Evolutionary conservation across 30 jellyfish, hydroid and myxozoan genomes (phyloP), one percentile per base, ranked within the genome.

Genomic region (Mastigias papua): DNA sequence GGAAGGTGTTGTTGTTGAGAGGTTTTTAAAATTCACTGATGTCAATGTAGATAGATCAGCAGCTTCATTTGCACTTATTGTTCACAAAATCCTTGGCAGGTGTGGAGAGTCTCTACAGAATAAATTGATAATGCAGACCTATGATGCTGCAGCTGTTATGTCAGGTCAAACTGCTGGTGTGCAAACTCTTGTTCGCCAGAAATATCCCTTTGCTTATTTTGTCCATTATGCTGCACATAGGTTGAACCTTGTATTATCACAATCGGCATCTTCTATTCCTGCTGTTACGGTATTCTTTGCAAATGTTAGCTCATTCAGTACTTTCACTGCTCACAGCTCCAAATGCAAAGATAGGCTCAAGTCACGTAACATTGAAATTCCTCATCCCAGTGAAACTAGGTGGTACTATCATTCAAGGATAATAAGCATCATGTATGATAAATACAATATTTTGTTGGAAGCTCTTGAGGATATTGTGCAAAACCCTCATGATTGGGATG

Each of bases 91-190:
- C 42, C 19, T 80, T 5, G 25, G 61, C 20, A 60, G 22, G 20
- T 80, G 16, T 62, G 87, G 84, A 30, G 84, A 64, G 1, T 76
- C 88, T 4, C 6, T 80, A 42, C 33, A 63, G 33, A 60, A 20
- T n/a, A 80, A 80, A 54, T 32, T 80, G 75, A 61, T 80, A 66
- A 80, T 80, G 83, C 90, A 80, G 62, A 80, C 84, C 42, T 80
- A 80, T 63, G 90, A 80, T 80, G 90, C 67, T 32, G 84, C 84
- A 5, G 21, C 84, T 11, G 90, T 80, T n/a, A n/a, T n/a, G n/a
- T n/a, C n/a, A n/a, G n/a, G n/a, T n/a, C n/a, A n/a, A n/a, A n/a
- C n/a, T n/a, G n/a, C n/a, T n/a, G n/a, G n/a, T n/a, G n/a, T n/a
- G n/a, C n/a, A n/a, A n/a, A n/a, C n/a, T n/a, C n/a, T n/a, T n/a